These are phyloP conservation scores for Dicrostonyx torquatus DNA, from an alignment of 2,797 vertebrate genomes.

Conservation along the genomic window DNA sequence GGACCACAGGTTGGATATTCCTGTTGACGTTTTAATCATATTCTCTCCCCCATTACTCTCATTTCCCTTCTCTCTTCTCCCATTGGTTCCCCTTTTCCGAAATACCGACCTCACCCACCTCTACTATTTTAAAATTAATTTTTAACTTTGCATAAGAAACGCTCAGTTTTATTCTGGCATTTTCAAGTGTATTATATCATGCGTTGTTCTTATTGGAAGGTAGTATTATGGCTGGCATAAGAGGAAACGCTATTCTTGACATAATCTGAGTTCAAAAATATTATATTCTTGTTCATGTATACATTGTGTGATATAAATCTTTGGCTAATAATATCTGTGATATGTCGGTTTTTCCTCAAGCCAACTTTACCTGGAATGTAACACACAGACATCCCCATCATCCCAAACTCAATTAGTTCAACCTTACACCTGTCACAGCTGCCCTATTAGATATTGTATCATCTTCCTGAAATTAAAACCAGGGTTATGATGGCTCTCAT, in stretches of 20 bases:
- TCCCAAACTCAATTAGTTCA: not conserved
- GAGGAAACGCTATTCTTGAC: conserved; percentile 11
- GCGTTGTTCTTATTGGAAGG: not conserved
- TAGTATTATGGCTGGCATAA: not conserved
- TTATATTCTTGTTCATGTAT: not conserved
- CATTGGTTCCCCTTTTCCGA: not conserved
- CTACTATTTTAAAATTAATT: not conserved
- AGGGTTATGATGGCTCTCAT: not conserved
- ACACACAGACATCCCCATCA: not conserved
- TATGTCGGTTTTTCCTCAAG: not conserved
- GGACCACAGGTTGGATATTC: not conserved
- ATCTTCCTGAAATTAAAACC: conserved; percentile 9
- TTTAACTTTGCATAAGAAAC: not conserved
- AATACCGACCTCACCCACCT: not conserved
- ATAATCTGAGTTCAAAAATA: conserved; percentile 30
- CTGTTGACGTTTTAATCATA: not conserved
- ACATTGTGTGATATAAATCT: not conserved
- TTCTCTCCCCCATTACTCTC: not conserved
- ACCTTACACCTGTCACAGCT: not conserved
- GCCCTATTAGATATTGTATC: not conserved
- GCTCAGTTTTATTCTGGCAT: not conserved
- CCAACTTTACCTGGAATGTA: not conserved
- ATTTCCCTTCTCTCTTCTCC: not conserved
- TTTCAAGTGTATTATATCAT: not conserved
- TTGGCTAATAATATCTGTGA: not conserved